Conservation (phyloP, 2,113 vertebrate species). For the Delphinapterus leucas region DNA sequence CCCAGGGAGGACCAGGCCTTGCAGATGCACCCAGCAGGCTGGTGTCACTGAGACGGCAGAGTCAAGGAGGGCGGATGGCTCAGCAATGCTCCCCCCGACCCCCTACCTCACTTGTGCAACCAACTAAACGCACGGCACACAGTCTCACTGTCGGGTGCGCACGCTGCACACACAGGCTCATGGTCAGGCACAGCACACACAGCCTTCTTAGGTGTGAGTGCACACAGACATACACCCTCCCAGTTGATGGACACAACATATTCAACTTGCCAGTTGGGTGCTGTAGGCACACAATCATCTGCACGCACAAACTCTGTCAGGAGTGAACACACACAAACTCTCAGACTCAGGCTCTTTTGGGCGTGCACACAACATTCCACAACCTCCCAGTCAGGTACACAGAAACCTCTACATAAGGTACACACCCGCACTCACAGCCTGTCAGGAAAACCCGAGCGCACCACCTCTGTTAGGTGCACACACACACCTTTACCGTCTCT, state of each 20-base stretch:
- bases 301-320: neutral
- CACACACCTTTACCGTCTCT: neutral
- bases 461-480: neutral
- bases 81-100: neutral
- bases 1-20: neutral
- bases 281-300: neutral
- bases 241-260: neutral
- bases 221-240: neutral
- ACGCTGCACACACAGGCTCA: neutral
- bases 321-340: neutral
- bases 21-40: neutral
- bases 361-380: neutral
- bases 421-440: neutral
- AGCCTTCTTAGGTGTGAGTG: neutral
- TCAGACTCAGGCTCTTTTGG: neutral
- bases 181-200: neutral
- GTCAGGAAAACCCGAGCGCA: neutral
- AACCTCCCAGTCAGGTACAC: neutral
- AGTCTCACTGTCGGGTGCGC: neutral
- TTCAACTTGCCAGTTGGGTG: neutral
- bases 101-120: neutral
- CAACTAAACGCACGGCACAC: neutral
- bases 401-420: neutral
- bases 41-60: neutral
- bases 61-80: neutral